A percentile compares a stretch with the other conserved stretches of the same genome.
Conservation (phyloP, 2,113 vertebrate genomes). For the Hypanus sabinus region DNA sequence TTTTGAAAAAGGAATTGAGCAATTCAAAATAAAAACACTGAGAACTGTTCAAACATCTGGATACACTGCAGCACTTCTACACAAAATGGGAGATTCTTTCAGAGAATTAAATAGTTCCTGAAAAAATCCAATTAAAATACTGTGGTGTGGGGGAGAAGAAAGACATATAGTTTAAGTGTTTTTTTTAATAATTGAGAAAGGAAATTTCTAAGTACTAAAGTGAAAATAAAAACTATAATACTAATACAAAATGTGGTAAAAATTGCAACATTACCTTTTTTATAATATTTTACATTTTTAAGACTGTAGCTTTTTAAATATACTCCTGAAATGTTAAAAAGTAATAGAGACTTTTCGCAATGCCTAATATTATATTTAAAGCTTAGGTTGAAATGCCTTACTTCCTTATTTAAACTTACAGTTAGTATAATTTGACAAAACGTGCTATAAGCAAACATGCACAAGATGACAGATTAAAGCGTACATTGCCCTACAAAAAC, state of each 20-base stretch:
- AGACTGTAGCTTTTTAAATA: conserved; percentile 11
- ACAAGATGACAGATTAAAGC: background rate
- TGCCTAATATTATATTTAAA: conserved; percentile 20
- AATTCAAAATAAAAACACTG: background rate
- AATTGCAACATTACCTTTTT: background rate
- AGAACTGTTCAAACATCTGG: background rate
- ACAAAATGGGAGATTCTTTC: background rate
- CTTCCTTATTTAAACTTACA: background rate
- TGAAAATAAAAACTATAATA: background rate
- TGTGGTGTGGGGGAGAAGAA: background rate
- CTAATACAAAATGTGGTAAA: conserved; percentile 27
- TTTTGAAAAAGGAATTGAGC: background rate
- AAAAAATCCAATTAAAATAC: background rate
- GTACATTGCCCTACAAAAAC: conserved; percentile 12
- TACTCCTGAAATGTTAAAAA: conserved; percentile 20
- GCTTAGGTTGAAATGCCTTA: background rate
- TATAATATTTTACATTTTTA: conserved; percentile 8
- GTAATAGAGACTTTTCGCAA: background rate
- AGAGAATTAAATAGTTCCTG: background rate
- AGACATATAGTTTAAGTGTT: background rate
- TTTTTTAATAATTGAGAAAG: background rate
- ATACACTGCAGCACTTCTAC: background rate
- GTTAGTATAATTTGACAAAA: conserved; percentile 30
- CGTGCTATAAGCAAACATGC: conserved; percentile 12
- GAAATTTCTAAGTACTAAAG: background rate